Percentiles rank a stretch among this genome's conserved stretches.
Evolutionary conservation across 2,888 invertebrate species (phyloP).

Genomic region (Callinectes sapidus): DNA sequence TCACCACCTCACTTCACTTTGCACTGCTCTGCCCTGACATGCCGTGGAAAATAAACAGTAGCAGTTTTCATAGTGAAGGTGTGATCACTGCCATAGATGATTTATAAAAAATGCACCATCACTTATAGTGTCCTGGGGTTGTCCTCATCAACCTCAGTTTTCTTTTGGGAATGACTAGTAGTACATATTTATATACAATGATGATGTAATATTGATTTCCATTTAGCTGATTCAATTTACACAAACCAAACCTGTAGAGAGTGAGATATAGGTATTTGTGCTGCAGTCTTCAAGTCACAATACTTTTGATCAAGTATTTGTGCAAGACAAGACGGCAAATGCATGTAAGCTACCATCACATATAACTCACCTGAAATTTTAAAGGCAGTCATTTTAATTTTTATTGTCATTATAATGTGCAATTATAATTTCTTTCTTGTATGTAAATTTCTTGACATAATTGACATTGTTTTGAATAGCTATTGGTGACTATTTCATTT

Average conservation of each 20-base stretch:
- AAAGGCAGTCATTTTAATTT: background rate
- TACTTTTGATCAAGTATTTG: background rate
- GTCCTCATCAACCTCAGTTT: background rate
- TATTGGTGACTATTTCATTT: background rate
- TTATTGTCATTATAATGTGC: background rate
- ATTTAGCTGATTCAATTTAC: background rate
- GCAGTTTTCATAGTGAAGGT: too few species aligned
- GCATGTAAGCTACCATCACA: background rate
- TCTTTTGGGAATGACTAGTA: background rate
- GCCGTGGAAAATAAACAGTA: too few species aligned
- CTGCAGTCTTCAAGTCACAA: background rate
- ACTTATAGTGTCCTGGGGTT: too few species aligned
- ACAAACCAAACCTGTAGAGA: background rate
- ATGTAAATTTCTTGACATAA: background rate
- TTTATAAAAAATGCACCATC: too few species aligned
- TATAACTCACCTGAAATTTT: background rate
- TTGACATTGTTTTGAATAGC: background rate
- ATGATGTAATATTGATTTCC: background rate
- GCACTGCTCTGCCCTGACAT: too few species aligned
- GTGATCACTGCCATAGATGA: too few species aligned
- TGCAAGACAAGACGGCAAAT: background rate
- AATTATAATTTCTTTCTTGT: background rate
- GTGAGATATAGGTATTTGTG: background rate
- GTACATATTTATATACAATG: background rate
- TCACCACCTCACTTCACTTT: too few species aligned